These are phyloP conservation scores for Protomyctophum bolini DNA, from an alignment of 2,113 vertebrate species.

Conservation along the genomic window DNA sequence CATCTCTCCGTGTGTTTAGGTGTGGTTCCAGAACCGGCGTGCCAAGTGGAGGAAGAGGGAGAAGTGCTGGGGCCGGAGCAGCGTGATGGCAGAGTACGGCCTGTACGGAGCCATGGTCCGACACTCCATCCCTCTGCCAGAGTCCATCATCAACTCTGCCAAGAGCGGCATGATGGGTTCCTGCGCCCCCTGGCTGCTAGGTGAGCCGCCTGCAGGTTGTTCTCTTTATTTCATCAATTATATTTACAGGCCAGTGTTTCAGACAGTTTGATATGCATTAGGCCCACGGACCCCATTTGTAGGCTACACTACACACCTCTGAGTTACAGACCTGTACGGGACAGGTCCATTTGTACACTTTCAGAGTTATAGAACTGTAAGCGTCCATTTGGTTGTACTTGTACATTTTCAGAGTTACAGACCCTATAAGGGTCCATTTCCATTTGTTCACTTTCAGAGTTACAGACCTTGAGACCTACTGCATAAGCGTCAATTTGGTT, in stretches of 20 bases:
- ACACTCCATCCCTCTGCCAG: slow-evolving; percentile 93
- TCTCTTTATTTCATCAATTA: slow-evolving; percentile 59
- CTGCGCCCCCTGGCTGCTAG: slow-evolving; percentile 94
- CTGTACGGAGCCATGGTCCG: slow-evolving; percentile 96
- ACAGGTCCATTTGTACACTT: too few relatives aligned
- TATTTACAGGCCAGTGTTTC: neutral
- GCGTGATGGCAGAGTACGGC: slow-evolving; percentile 94
- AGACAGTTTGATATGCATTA: neutral
- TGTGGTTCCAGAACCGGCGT: slow-evolving; percentile 97
- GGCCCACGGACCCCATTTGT: neutral
- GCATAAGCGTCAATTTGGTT: too few relatives aligned
- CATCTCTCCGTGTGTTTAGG: slow-evolving; percentile 69
- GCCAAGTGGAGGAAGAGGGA: slow-evolving; percentile 96
- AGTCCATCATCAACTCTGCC: slow-evolving; percentile 89
- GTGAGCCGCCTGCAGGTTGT: slow-evolving; percentile 84
- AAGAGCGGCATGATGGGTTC: slow-evolving; percentile 89
- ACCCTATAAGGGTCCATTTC: too few relatives aligned
- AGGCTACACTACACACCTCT: too few relatives aligned
- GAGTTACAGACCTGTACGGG: too few relatives aligned
- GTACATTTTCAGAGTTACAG: too few relatives aligned
- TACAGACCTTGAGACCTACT: too few relatives aligned
- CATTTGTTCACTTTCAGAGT: too few relatives aligned
- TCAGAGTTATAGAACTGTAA: too few relatives aligned
- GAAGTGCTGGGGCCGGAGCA: slow-evolving; percentile 96
- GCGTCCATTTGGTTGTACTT: too few relatives aligned